Evolutionary conservation across 2,797 vertebrate species (phyloP).

Genomic region (Takifugu ocellatus): DNA sequence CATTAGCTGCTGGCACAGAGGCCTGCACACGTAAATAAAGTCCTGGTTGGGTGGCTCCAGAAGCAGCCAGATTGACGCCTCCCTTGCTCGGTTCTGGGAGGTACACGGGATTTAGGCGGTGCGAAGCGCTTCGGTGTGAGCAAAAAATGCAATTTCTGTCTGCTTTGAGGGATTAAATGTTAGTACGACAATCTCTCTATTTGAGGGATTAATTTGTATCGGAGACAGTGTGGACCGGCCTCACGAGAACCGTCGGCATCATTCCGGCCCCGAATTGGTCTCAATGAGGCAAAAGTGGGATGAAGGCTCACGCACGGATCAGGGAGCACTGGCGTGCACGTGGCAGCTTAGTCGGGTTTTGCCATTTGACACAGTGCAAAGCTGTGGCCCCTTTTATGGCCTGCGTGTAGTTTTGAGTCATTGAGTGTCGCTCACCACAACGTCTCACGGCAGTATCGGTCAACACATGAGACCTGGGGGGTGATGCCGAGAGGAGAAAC

Average conservation of each 20-base stretch:
- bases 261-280: constrained; percentile 34
- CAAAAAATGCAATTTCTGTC: constrained; percentile 32
- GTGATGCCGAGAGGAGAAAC: constrained; percentile 41
- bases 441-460: constrained; percentile 54
- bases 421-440: constrained; percentile 59
- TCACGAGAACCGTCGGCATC: neutral
- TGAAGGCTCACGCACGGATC: constrained; percentile 24
- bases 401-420: constrained; percentile 49
- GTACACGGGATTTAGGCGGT: neutral
- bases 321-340: neutral
- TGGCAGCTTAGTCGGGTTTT: constrained; percentile 5
- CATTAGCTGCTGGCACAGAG: constrained; percentile 47
- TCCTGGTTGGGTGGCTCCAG: constrained; percentile 48
- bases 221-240: too few species aligned
- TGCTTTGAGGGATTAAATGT: constrained; percentile 17
- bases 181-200: neutral
- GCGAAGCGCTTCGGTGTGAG: constrained; percentile 9
- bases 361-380: constrained; percentile 15
- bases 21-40: constrained; percentile 54
- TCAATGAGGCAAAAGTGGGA: constrained; percentile 20
- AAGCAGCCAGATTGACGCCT: constrained; percentile 50
- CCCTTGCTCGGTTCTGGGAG: constrained; percentile 28
- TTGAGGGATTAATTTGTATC: too few species aligned
- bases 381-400: constrained; percentile 34
- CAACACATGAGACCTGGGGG: constrained; percentile 45